Percentiles rank a stretch among this genome's conserved stretches.
phyloP scores from a whole-genome alignment of 2,888 invertebrate genomes.

The Stenolophus ochropezus region DNA sequence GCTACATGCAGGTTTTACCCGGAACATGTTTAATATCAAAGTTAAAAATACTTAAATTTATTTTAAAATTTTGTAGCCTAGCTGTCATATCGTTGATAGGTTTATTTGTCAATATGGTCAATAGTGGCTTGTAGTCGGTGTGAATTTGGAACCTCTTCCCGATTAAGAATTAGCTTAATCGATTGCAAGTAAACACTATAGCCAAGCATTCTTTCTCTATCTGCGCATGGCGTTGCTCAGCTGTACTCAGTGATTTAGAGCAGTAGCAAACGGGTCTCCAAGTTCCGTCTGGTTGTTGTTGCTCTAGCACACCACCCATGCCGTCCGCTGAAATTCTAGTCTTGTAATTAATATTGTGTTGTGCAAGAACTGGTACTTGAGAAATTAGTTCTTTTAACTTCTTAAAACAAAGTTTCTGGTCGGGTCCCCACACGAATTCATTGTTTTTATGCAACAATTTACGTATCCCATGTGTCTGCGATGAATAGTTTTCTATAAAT shows the following conservation, averaged over 20 bases:
- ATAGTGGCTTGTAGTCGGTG: conserved; percentile 70
- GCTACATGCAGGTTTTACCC: conserved; percentile 67
- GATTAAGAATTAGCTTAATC: conserved; percentile 67
- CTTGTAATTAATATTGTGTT: conserved; percentile 63
- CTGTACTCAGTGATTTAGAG: conserved; percentile 66
- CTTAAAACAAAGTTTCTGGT: conserved; percentile 64
- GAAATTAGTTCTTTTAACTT: conserved; percentile 64
- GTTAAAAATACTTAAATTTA: conserved; percentile 66
- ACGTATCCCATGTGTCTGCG: conserved; percentile 61
- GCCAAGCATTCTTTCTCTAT: too few species aligned
- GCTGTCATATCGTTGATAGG: conserved; percentile 68
- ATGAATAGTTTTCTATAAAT: conserved; percentile 62
- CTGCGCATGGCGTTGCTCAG: conserved; percentile 67
- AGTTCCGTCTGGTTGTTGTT: conserved; percentile 60
- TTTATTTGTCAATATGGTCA: conserved; percentile 68
- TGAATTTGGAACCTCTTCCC: conserved; percentile 66
- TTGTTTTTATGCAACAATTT: conserved; percentile 59
- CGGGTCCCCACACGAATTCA: conserved; percentile 60
- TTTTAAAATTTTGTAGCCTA: conserved; percentile 68
- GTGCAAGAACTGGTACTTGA: conserved; percentile 64
- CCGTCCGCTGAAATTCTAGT: conserved; percentile 64
- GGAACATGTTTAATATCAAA: conserved; percentile 66
- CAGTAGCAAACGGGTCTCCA: conserved; percentile 67
- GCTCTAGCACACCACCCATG: conserved; percentile 66
- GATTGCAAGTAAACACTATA: conserved; percentile 67